Evolutionary conservation across 2,113 vertebrate species (phyloP), one percentile per base, ranked within the genome.

Genomic region (Callopanchax toddi): DNA sequence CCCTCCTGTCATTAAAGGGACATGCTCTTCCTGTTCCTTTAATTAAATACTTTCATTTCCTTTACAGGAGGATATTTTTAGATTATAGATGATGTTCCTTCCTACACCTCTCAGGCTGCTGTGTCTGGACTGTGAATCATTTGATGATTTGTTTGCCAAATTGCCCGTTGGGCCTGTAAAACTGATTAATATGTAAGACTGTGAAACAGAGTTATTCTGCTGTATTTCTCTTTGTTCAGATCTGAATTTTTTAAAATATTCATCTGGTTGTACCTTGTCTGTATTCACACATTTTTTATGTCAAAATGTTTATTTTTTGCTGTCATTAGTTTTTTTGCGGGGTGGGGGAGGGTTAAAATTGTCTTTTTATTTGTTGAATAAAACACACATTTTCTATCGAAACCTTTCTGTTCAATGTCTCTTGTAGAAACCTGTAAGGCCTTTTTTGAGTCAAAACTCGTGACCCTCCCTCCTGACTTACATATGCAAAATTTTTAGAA

Each of bases 21-120:
- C 67, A 34, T 73, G 59, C 70, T 74, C 66, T 61, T 79, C 71
- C 79, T 59, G 67, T 83, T 66, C 42, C 54, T 86, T 76, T 70
- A 88, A 81, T 86, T 83, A 76, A 39, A 78, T 68, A 64, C 36
- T 29, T 74, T 81, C 74, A 86, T 87, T 87, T 90, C 81, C 86
- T 79, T 63, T 71, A 34, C 32, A 49, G 65, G 77, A 40, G 62
- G 59, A 71, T 78, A 81, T 87, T 71, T 86, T 72, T 83, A 71
- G 63, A 79, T 88, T 81, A 81, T 79, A 68, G 61, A 85, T 82
- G 71, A 82, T 65, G 49, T 60, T 59, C 21, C 67, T 60, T 59
- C 21, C 67, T 79, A 74, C 70, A 74, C 60, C 55, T 45, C 40
- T 76, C 58, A 55, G 71, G 49, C 56, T 46, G 45, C 51, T 68